A percentile compares a stretch with the other conserved stretches of the same genome.
These are phyloP conservation scores for Plestiodon gilberti DNA, from an alignment of 2,113 vertebrate species.

Conservation along the genomic window DNA sequence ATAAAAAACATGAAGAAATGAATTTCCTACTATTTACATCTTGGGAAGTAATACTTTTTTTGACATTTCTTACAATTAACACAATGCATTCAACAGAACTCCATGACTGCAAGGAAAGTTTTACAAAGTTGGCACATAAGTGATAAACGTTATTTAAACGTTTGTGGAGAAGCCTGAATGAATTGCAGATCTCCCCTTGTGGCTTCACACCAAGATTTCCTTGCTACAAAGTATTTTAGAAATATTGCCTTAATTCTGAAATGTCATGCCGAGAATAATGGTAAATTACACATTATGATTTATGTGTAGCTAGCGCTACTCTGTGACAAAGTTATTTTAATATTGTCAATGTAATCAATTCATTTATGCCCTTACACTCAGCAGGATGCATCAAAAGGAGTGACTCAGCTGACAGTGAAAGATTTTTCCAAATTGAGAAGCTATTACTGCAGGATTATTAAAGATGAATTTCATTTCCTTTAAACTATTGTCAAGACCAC, in stretches of 20 bases:
- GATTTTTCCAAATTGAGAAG: not conserved
- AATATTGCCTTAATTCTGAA: not conserved
- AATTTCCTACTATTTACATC: not conserved
- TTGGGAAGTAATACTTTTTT: not conserved
- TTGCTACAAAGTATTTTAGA: not conserved
- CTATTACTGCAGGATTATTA: not conserved
- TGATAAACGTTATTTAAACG: not conserved
- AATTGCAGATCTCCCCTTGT: not conserved
- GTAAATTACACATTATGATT: not conserved
- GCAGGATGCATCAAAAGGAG: not conserved
- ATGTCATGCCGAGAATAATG: conserved; percentile 13
- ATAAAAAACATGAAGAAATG: not conserved
- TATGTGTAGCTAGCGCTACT: not conserved
- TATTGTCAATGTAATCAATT: not conserved
- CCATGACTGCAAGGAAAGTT: not conserved
- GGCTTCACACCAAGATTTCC: not conserved
- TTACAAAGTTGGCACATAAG: not conserved
- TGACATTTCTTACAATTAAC: not conserved
- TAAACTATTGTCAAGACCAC: conserved; percentile 13
- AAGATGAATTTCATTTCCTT: not conserved
- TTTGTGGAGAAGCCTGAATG: not conserved
- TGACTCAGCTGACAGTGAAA: not conserved
- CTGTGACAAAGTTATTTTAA: conserved; percentile 22
- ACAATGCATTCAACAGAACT: not conserved
- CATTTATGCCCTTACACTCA: not conserved